Evolutionary conservation across 2,797 vertebrate genomes (phyloP).

Genomic region (Acanthiza pusilla): DNA sequence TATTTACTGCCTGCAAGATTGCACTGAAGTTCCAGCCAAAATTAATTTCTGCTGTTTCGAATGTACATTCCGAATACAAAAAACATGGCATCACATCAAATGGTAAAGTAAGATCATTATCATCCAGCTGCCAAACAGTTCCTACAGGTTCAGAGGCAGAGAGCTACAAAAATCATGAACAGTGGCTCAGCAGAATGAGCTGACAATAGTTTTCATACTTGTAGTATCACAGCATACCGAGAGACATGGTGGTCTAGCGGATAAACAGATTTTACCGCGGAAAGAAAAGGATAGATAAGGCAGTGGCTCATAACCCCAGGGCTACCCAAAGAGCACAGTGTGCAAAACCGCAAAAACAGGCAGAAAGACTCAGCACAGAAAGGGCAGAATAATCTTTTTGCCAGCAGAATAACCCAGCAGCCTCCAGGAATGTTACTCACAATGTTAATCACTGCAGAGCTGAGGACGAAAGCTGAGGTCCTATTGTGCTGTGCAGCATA

Average conservation of each 20-base stretch:
- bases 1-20: constrained; percentile 56
- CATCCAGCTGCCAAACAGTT: constrained; percentile 22
- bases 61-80: constrained; percentile 45
- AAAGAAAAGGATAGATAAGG: not conserved
- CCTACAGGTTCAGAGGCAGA: constrained; percentile 33
- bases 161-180: not conserved
- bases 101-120: constrained; percentile 42
- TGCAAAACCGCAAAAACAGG: not conserved
- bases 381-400: not conserved
- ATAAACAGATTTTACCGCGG: not conserved
- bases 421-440: not conserved
- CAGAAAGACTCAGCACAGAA: not conserved
- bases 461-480: not conserved
- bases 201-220: constrained; percentile 19
- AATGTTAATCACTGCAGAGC: not conserved
- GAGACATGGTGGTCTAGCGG: not conserved
- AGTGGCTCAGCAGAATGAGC: not conserved
- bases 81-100: constrained; percentile 54
- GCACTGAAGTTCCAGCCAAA: constrained; percentile 52
- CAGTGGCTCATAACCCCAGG: not conserved
- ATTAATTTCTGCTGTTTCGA: constrained; percentile 45
- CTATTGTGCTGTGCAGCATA: not conserved
- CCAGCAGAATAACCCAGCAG: not conserved
- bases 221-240: not conserved
- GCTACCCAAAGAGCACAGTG: not conserved